These are phyloP conservation scores for Mesembrinibis cayennensis DNA, from an alignment of 2,113 vertebrate genomes.

Conservation along the genomic window DNA sequence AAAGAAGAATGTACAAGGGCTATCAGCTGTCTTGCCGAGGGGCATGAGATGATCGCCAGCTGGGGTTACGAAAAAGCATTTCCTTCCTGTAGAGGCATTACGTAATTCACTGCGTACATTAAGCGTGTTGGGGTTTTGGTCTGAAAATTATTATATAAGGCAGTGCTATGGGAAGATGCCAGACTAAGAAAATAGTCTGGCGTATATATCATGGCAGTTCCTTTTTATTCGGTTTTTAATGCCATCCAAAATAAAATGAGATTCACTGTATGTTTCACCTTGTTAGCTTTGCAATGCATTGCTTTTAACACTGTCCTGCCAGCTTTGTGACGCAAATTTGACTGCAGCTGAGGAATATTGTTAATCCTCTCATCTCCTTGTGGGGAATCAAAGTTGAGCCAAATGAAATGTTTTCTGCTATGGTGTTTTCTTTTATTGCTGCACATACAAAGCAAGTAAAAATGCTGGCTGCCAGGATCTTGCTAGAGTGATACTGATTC, in stretches of 20 bases:
- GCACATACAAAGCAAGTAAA: background rate
- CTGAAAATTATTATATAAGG: constrained; percentile 26
- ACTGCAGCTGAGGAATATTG: constrained; percentile 20
- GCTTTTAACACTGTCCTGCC: constrained; percentile 26
- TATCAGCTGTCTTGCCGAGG: constrained; percentile 37
- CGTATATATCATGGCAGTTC: background rate
- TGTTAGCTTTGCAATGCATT: background rate
- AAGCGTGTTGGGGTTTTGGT: background rate
- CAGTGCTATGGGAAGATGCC: background rate
- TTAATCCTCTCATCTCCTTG: constrained; percentile 49
- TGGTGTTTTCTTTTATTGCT: background rate
- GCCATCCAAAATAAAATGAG: background rate
- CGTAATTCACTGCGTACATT: background rate
- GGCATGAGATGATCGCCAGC: background rate
- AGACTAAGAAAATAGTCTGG: background rate
- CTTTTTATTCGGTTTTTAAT: background rate
- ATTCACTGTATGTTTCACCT: background rate
- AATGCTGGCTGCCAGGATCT: background rate
- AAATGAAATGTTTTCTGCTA: constrained; percentile 13
- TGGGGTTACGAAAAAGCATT: background rate
- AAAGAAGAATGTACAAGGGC: constrained; percentile 21
- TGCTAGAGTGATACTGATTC: background rate
- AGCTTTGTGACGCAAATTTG: constrained; percentile 3
- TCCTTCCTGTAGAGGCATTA: constrained; percentile 36
- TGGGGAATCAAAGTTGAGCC: constrained; percentile 21